These are phyloP conservation scores for Hestina assimilis DNA, from an alignment of 1,140 invertebrate species.

Conservation along the genomic window DNA sequence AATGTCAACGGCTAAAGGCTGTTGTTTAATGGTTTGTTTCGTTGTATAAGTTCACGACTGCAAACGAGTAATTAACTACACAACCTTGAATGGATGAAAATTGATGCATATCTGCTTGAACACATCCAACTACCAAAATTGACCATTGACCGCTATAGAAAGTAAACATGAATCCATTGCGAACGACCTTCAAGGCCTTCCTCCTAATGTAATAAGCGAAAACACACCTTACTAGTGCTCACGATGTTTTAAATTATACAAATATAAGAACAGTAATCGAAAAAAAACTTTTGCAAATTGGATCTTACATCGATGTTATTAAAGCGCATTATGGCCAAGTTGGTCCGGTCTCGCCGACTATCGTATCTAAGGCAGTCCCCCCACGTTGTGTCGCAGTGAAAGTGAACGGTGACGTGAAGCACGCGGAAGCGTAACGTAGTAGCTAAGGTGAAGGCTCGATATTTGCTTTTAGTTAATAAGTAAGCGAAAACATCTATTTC, in stretches of 20 bases:
- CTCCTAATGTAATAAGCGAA: conserved; percentile 24
- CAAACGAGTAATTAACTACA: not conserved
- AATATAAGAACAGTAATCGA: conserved; percentile 18
- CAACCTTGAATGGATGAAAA: conserved; percentile 15
- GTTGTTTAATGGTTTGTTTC: not conserved
- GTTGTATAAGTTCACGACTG: not conserved
- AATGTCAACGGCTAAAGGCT: not conserved
- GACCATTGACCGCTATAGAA: conserved; percentile 69
- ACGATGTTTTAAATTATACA: conserved; percentile 36
- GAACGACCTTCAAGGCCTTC: conserved; percentile 62
- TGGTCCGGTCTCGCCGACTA: conserved; percentile 7
- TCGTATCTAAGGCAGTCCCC: conserved; percentile 34
- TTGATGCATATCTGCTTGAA: conserved; percentile 3
- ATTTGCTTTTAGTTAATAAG: conserved; percentile 37
- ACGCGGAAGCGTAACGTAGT: conserved; percentile 59
- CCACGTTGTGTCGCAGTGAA: conserved; percentile 53
- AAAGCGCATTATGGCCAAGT: conserved; percentile 34
- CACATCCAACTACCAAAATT: conserved; percentile 21
- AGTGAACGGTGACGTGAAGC: conserved; percentile 59
- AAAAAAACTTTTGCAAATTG: conserved; percentile 41
- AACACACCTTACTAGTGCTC: conserved; percentile 36
- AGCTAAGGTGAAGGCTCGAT: conserved; percentile 57
- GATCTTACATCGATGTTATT: conserved; percentile 29
- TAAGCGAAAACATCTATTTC: conserved; percentile 1
- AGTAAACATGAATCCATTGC: conserved; percentile 55